These are phyloP conservation scores for Nomada ruficornis DNA, from an alignment of 2,888 invertebrate species.

Conservation along the genomic window DNA sequence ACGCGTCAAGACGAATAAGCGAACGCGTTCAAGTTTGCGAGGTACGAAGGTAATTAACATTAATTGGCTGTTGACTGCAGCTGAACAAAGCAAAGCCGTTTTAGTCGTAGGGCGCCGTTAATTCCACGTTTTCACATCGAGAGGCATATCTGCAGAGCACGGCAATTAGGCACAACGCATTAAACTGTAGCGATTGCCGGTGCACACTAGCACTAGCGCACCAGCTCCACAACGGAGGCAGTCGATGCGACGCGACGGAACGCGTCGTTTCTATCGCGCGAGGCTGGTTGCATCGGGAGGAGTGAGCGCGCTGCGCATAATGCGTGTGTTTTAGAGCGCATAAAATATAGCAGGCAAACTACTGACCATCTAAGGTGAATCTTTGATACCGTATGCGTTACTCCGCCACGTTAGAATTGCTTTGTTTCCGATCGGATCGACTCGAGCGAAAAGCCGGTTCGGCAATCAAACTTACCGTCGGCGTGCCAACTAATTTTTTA, in stretches of 20 bases:
- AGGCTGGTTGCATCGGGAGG: constrained; percentile 65
- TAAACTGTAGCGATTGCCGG: constrained; percentile 53
- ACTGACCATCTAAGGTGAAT: constrained; percentile 72
- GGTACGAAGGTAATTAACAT: constrained; percentile 59
- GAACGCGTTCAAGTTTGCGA: constrained; percentile 23
- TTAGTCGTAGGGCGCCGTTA: constrained; percentile 64
- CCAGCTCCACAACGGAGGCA: background rate
- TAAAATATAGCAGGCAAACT: constrained; percentile 77
- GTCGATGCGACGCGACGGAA: constrained; percentile 3
- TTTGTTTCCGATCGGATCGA: background rate
- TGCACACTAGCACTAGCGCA: constrained; percentile 21
- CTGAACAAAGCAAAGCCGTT: constrained; percentile 45
- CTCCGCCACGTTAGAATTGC: background rate
- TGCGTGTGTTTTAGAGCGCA: constrained; percentile 84
- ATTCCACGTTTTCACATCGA: constrained; percentile 74
- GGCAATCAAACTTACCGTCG: no score
- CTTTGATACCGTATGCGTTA: background rate
- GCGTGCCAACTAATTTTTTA: no score
- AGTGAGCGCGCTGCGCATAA: constrained; percentile 77
- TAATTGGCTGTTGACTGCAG: constrained; percentile 59
- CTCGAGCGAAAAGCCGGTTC: no score
- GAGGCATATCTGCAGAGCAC: constrained; percentile 48
- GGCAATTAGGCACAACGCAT: constrained; percentile 69
- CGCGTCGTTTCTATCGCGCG: constrained; percentile 46
- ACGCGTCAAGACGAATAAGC: constrained; percentile 5